These are phyloP conservation scores for Cheilinus undulatus DNA, from an alignment of 2,113 vertebrate species.

Conservation along the genomic window DNA sequence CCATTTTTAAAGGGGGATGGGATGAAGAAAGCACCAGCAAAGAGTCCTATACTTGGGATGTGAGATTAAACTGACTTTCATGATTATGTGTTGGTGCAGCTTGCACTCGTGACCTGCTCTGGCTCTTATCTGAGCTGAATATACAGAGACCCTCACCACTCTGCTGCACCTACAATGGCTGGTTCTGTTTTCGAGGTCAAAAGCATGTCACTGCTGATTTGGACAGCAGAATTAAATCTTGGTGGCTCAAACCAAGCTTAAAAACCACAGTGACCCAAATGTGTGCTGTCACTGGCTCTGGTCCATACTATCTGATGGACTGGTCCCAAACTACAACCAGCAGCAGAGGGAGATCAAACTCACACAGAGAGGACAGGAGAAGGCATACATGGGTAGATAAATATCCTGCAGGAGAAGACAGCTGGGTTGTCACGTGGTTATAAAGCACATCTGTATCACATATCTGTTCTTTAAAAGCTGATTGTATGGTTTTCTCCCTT, in stretches of 20 bases:
- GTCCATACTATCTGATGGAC: conserved; percentile 1
- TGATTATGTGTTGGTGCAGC: conserved; percentile 10
- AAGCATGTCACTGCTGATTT: conserved; percentile 28
- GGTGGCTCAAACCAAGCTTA: conserved; percentile 40
- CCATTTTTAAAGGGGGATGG: neutral
- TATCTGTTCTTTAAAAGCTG: neutral
- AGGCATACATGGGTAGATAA: neutral
- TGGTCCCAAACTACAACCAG: conserved; percentile 2
- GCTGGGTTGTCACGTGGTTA: conserved; percentile 1
- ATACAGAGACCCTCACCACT: conserved; percentile 13
- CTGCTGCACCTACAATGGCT: conserved; percentile 53
- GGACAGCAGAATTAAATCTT: conserved; percentile 35
- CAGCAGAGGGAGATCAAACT: neutral
- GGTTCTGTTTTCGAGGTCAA: conserved; percentile 50
- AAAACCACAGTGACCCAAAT: conserved; percentile 45
- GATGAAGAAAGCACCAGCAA: neutral
- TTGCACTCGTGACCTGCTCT: conserved; percentile 39
- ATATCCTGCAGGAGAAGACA: neutral
- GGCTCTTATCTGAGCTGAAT: conserved; percentile 22
- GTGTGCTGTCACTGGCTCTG: conserved; percentile 17
- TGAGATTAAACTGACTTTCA: neutral
- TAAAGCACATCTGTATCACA: conserved; percentile 60
- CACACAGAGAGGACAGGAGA: neutral
- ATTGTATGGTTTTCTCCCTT: conserved; percentile 19
- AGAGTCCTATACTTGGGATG: neutral